These are phyloP conservation scores for Cerastoderma edule DNA, from an alignment of 2,888 invertebrate species.

Conservation along the genomic window DNA sequence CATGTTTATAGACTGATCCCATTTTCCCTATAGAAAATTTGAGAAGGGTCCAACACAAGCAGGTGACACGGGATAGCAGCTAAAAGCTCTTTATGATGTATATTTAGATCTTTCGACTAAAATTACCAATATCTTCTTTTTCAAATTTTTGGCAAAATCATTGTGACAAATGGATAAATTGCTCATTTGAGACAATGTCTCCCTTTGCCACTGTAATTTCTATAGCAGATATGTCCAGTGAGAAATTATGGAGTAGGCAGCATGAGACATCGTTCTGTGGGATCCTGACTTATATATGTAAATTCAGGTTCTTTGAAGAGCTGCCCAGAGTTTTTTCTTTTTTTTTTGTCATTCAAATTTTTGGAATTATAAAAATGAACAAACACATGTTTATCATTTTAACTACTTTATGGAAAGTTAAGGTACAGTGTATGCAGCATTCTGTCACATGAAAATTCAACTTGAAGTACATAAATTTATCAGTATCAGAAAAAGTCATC, in stretches of 20 bases:
- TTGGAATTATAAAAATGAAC: neutral
- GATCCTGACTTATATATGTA: neutral
- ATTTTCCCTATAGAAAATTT: too few relatives aligned
- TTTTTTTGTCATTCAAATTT: neutral
- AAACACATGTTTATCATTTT: constrained; percentile 12
- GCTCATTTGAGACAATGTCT: neutral
- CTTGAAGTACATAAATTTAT: too few relatives aligned
- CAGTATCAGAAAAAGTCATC: too few relatives aligned
- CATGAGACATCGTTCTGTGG: neutral
- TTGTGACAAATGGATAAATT: constrained; percentile 6
- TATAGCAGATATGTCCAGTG: neutral
- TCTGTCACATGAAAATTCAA: too few relatives aligned
- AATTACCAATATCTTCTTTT: too few relatives aligned
- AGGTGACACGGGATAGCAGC: too few relatives aligned
- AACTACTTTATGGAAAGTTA: constrained; percentile 55
- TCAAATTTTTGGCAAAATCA: neutral
- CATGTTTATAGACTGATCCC: too few relatives aligned
- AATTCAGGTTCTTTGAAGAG: neutral
- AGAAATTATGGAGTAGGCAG: neutral
- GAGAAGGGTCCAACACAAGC: too few relatives aligned
- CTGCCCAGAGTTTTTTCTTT: neutral
- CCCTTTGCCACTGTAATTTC: neutral
- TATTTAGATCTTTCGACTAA: too few relatives aligned
- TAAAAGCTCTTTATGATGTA: too few relatives aligned
- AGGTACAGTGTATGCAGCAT: constrained; percentile 61